Percentiles rank a stretch among this genome's conserved stretches.
These are phyloP conservation scores for Saturnia japonica DNA, from an alignment of 2,888 invertebrate genomes.

Conservation along the genomic window DNA sequence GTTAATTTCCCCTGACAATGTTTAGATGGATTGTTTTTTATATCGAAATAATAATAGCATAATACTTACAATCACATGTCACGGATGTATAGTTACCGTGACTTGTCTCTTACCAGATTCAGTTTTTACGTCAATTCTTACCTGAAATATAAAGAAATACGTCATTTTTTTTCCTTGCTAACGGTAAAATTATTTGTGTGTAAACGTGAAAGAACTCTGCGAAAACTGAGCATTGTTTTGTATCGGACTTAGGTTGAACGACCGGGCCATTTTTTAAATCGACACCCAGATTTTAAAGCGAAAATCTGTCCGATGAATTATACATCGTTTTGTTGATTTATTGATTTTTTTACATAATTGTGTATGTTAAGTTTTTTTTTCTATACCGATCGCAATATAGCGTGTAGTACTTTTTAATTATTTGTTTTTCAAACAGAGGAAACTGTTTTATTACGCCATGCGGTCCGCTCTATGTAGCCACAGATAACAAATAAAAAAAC, in stretches of 20 bases:
- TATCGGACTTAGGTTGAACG: constrained; percentile 58
- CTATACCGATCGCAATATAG: neutral
- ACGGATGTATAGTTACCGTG: neutral
- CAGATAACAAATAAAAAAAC: too few relatives aligned
- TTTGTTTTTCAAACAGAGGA: too few relatives aligned
- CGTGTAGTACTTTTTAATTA: neutral
- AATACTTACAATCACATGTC: neutral
- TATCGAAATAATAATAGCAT: neutral
- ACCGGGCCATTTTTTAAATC: constrained; percentile 73
- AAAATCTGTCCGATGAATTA: constrained; percentile 64
- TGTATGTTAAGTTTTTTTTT: neutral
- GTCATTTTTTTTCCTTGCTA: constrained; percentile 30
- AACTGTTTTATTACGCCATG: too few relatives aligned
- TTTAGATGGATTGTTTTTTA: neutral
- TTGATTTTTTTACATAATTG: neutral
- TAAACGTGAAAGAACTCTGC: constrained; percentile 37
- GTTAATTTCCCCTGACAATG: neutral
- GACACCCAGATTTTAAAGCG: constrained; percentile 64
- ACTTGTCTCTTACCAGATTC: neutral
- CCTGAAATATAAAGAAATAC: constrained; percentile 48
- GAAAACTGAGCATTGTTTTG: constrained; percentile 46
- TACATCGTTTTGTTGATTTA: constrained; percentile 49
- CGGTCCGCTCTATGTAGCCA: too few relatives aligned
- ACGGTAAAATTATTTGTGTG: constrained; percentile 33
- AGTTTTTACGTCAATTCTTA: constrained; percentile 33